A percentile compares a stretch with the other conserved stretches of the same genome.
Conservation (phyloP, 2,113 vertebrate species). For the Pedionomus torquatus region DNA sequence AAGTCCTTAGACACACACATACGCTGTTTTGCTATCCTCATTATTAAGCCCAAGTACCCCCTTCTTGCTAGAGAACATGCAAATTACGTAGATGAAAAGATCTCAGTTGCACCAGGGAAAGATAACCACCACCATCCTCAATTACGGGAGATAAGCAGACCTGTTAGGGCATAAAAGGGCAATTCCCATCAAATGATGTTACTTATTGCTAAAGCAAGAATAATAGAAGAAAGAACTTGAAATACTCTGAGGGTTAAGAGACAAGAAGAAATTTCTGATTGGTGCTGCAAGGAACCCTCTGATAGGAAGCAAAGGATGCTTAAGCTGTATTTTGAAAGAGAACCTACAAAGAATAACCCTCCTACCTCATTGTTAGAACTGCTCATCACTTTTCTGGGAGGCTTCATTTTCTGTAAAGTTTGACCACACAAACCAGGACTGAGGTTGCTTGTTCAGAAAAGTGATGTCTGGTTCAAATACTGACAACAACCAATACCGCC, state of each 20-base stretch:
- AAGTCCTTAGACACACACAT: neutral
- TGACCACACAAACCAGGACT: constrained; percentile 65
- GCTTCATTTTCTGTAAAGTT: constrained; percentile 68
- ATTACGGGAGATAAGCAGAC: neutral
- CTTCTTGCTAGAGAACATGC: constrained; percentile 45
- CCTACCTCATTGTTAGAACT: constrained; percentile 68
- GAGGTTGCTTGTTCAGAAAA: constrained; percentile 47
- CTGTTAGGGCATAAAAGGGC: neutral
- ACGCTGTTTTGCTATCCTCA: neutral
- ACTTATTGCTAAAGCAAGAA: neutral
- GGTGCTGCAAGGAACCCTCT: constrained; percentile 24
- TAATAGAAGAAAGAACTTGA: neutral
- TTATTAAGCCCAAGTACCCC: constrained; percentile 18
- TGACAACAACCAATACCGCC: neutral
- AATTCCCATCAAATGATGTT: neutral
- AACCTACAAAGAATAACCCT: constrained; percentile 49
- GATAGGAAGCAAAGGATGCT: constrained; percentile 44
- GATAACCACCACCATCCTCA: constrained; percentile 46
- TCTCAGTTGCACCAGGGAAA: neutral
- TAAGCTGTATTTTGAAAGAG: constrained; percentile 44
- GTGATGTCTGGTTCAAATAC: constrained; percentile 32
- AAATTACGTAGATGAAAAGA: constrained; percentile 49
- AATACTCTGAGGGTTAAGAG: neutral
- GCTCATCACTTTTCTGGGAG: constrained; percentile 66
- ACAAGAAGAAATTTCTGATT: constrained; percentile 16